Conservation (phyloP, 2,888 invertebrate genomes). For the Hypolimnas misippus region DNA sequence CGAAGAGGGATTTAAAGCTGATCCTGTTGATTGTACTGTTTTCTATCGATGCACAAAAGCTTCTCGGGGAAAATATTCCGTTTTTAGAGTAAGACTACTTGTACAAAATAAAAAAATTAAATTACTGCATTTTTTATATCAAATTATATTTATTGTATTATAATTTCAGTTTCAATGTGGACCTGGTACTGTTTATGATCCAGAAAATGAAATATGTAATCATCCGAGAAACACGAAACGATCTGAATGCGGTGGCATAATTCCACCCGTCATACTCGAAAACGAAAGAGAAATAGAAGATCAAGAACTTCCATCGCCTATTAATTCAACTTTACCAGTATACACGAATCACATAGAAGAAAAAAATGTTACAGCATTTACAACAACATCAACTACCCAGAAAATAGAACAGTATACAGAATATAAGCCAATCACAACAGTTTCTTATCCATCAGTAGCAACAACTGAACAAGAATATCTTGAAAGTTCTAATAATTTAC, state of each 20-base stretch:
- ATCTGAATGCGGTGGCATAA: conserved; percentile 84
- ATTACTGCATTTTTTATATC: neutral
- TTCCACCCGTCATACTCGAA: conserved; percentile 38
- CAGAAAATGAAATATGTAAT: conserved; percentile 87
- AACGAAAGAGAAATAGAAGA: conserved; percentile 78
- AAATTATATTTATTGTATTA: neutral
- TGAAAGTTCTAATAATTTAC: conserved; percentile 27
- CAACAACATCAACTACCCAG: conserved; percentile 4
- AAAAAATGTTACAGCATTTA: conserved; percentile 16
- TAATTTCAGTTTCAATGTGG: conserved; percentile 87
- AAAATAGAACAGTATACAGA: conserved; percentile 2
- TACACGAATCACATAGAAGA: conserved; percentile 40
- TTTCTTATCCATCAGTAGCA: conserved; percentile 29
- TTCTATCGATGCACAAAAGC: conserved; percentile 90
- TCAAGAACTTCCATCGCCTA: conserved; percentile 65
- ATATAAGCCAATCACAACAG: conserved; percentile 21
- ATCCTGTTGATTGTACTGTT: conserved; percentile 87
- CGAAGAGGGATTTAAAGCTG: conserved; percentile 88
- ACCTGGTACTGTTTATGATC: conserved; percentile 90
- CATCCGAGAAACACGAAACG: conserved; percentile 88
- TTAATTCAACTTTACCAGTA: conserved; percentile 53
- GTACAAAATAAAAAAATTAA: neutral
- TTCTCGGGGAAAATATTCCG: conserved; percentile 80
- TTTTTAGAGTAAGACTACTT: conserved; percentile 73
- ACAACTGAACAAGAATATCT: conserved; percentile 30